Conservation (phyloP, 2,888 invertebrate genomes). For the Pseudococcus viburni region DNA sequence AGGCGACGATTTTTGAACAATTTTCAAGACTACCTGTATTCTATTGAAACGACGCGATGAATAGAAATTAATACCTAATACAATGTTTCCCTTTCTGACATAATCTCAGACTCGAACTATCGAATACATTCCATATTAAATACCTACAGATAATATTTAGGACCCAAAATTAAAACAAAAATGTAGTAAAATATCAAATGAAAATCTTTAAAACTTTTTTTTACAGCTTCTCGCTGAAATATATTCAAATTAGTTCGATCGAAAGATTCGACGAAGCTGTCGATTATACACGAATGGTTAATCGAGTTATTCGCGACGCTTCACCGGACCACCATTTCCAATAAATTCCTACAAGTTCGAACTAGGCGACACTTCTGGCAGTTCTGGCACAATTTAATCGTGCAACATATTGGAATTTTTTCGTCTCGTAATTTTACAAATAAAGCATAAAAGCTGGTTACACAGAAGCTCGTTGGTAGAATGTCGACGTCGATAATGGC, state of each 20-base stretch:
- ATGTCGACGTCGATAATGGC: constrained; percentile 24
- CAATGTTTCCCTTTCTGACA: not conserved
- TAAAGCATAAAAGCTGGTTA: constrained; percentile 14
- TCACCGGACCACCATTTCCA: not conserved
- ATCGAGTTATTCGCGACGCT: not conserved
- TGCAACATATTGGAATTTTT: not conserved
- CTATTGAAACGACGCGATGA: constrained; percentile 21
- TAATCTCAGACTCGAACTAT: not conserved
- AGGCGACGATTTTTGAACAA: constrained; percentile 35
- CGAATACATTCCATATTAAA: not conserved
- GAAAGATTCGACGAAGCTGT: not conserved
- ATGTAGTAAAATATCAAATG: too few relatives aligned
- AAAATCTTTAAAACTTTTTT: too few relatives aligned
- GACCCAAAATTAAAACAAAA: too few relatives aligned
- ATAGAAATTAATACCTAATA: constrained; percentile 40
- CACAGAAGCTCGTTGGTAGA: not conserved
- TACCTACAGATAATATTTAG: too few relatives aligned
- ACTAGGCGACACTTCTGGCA: not conserved
- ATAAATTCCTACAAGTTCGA: not conserved
- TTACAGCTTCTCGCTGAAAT: not conserved
- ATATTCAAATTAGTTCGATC: not conserved
- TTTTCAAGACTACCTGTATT: constrained; percentile 47
- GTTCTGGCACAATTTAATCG: not conserved
- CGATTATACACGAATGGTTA: not conserved
- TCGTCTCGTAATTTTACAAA: constrained; percentile 3